Evolutionary conservation across 2,113 vertebrate genomes (phyloP).

Genomic region (Cochlearius cochlearius): DNA sequence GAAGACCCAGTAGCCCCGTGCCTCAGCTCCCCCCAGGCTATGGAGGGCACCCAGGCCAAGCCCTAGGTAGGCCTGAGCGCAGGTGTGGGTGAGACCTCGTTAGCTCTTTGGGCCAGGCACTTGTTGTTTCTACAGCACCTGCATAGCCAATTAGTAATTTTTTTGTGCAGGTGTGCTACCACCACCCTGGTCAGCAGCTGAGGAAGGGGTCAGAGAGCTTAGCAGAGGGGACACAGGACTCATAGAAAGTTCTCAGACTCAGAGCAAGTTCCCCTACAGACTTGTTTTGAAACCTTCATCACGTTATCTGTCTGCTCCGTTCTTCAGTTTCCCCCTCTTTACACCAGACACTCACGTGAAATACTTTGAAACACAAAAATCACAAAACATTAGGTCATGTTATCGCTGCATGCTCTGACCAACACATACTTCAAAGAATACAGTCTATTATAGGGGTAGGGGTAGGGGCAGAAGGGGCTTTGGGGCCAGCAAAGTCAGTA

Average conservation of each 20-base stretch:
- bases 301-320: background rate
- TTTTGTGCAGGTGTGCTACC: background rate
- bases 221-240: background rate
- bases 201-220: background rate
- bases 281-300: background rate
- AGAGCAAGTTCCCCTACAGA: background rate
- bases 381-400: too few relatives aligned
- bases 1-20: background rate
- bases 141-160: background rate
- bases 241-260: background rate
- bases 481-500: background rate
- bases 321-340: background rate
- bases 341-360: background rate
- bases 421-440: background rate
- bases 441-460: too few relatives aligned
- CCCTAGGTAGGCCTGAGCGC: accelerated
- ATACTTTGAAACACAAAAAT: background rate
- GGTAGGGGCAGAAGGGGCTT: background rate
- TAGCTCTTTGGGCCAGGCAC: background rate
- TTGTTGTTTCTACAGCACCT: background rate
- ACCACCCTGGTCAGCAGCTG: background rate
- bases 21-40: background rate
- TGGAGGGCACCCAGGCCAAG: background rate
- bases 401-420: background rate
- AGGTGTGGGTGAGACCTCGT: background rate